These are phyloP conservation scores for Otis tarda DNA, from an alignment of 2,113 vertebrate species.

Conservation along the genomic window DNA sequence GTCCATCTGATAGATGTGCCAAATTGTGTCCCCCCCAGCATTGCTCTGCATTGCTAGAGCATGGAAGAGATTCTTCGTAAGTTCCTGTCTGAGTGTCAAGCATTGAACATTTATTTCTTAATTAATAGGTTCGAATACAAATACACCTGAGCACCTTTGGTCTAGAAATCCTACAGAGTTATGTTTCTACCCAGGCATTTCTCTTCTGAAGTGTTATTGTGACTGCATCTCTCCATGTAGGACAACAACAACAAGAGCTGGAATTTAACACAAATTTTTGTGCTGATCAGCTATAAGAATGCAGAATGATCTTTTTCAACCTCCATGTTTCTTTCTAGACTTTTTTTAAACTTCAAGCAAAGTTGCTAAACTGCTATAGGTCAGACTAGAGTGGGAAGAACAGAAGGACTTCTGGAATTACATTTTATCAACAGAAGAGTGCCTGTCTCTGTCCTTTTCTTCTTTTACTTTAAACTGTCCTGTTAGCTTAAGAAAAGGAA, in stretches of 20 bases:
- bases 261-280: background rate
- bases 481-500: slow-evolving; percentile 16
- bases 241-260: background rate
- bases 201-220: background rate
- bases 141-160: background rate
- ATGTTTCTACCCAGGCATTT: background rate
- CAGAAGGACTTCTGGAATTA: slow-evolving; percentile 4
- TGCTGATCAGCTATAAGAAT: background rate
- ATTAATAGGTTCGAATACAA: background rate
- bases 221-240: background rate
- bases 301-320: background rate
- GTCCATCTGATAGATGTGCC: background rate
- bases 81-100: background rate
- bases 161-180: background rate
- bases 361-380: background rate
- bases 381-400: background rate
- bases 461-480: slow-evolving; percentile 26
- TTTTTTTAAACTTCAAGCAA: background rate
- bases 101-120: background rate
- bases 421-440: slow-evolving; percentile 4
- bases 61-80: background rate
- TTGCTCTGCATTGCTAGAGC: background rate
- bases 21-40: background rate
- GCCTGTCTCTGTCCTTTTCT: background rate
- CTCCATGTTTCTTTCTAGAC: background rate